Conservation (phyloP, 2,797 vertebrate species). For the Echiichthys vipera region DNA sequence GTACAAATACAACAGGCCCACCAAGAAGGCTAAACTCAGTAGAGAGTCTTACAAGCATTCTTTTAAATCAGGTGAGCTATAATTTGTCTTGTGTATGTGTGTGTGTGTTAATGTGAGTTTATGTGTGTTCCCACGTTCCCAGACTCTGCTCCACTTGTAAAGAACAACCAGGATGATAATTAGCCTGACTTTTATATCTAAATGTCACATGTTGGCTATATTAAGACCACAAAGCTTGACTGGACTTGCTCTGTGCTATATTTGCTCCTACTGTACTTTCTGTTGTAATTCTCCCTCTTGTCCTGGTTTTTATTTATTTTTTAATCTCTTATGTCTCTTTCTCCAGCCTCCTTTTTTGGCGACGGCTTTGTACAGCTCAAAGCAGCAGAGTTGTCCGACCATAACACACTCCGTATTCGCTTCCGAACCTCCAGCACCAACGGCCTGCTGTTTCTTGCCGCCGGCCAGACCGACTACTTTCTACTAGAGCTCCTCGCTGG, state of each 20-base stretch:
- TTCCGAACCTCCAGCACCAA: slow-evolving; percentile 90
- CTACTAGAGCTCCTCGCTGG: slow-evolving; percentile 88
- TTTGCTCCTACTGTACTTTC: slow-evolving; percentile 23
- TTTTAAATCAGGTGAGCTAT: slow-evolving; percentile 47
- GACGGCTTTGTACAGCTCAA: slow-evolving; percentile 91
- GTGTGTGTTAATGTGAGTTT: slow-evolving; percentile 23
- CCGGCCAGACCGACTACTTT: slow-evolving; percentile 86
- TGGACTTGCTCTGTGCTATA: slow-evolving; percentile 41
- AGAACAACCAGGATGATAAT: slow-evolving; percentile 74
- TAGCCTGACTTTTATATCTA: slow-evolving; percentile 69
- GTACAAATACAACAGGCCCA: slow-evolving; percentile 34
- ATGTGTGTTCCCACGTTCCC: background rate
- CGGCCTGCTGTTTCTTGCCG: slow-evolving; percentile 92
- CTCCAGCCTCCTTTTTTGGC: slow-evolving; percentile 92
- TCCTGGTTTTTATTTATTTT: background rate
- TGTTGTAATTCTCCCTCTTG: slow-evolving; percentile 7
- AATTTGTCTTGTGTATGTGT: background rate
- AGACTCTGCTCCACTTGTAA: slow-evolving; percentile 46
- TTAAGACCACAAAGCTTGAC: slow-evolving; percentile 68
- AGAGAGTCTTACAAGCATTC: slow-evolving; percentile 26
- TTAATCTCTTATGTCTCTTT: slow-evolving; percentile 24
- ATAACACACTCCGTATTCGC: slow-evolving; percentile 84
- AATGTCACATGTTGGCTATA: slow-evolving; percentile 77
- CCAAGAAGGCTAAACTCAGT: slow-evolving; percentile 21
- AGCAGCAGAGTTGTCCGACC: slow-evolving; percentile 80